A percentile compares a stretch with the other conserved stretches of the same genome.
phyloP scores from a whole-genome alignment of 1,140 invertebrate species.

The Caenorhabditis remanei region DNA sequence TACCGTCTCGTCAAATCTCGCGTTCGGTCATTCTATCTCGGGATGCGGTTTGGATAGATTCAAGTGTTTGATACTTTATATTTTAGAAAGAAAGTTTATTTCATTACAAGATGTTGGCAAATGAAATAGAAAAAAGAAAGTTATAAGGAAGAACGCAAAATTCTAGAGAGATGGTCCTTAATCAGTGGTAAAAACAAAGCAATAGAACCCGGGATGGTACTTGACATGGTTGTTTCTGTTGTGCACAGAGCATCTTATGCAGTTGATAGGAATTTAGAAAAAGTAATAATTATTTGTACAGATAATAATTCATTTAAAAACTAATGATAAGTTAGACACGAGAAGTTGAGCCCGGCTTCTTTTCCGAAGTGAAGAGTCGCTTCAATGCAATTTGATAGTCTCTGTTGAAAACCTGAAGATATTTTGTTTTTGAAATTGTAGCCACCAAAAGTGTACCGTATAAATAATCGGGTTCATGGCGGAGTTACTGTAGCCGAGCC shows the following conservation, averaged over 20 bases:
- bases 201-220: constrained; percentile 44
- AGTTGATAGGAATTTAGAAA: neutral
- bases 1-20: constrained; percentile 42
- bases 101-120: neutral
- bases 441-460: constrained; percentile 66
- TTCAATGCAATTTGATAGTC: constrained; percentile 78
- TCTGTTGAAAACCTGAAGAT: constrained; percentile 74
- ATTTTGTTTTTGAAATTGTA: neutral
- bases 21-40: constrained; percentile 34
- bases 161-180: neutral
- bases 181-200: neutral
- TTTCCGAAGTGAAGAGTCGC: constrained; percentile 70
- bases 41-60: neutral
- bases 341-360: constrained; percentile 48
- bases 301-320: neutral
- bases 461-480: constrained; percentile 78
- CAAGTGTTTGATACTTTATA: constrained; percentile 44
- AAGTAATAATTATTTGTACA: neutral
- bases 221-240: constrained; percentile 23
- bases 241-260: neutral
- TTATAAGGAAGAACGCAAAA: neutral
- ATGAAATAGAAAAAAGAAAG: neutral
- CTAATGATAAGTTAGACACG: constrained; percentile 17
- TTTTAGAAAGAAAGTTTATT: neutral
- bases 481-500: constrained; percentile 76